Evolutionary conservation across 2,113 vertebrate species (phyloP), one percentile per base, ranked within the genome.

Genomic region (Varanus salvator): DNA sequence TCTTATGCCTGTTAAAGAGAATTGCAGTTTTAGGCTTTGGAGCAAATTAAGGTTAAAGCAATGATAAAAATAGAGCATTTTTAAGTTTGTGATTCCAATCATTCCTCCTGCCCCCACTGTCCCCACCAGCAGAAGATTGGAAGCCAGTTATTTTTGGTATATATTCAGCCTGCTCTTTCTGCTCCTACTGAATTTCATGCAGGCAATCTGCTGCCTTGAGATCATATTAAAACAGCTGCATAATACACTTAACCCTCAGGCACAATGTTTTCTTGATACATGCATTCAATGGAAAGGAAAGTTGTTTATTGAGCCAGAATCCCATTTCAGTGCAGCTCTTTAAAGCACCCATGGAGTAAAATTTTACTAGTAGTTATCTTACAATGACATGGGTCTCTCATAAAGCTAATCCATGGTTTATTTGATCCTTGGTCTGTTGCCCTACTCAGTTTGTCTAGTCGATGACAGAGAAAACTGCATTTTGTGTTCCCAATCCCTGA

Each of bases 201-300:
- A 69, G 64, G 48, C 34, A 68, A 84, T 48, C 64, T 34, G 31
- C 81, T 83, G n/a, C 25, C 44, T 27, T 71, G 66, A 50, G 38
- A 69, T 84, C 14, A 69, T 50, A 68, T 84, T 66, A 50, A 84
- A 84, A 84, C 34, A 71, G 38, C 82, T 84, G 34, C 82, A 84
- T 69, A 84, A 66, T 83, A 34, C 57, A 38, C 50, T 69, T 48
- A 69, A 48, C 48, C 44, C 14, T 69, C 83, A 50, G 83, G 64
- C 38, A 84, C 31, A 38, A 48, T 68, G 11, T 69, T 68, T 84
- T 23, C 34, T 68, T 44, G 64, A 44, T 64, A 60, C 54, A 80
- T 82, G n/a, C 80, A 84, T 48, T 71, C 66, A 84, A 50, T 31
- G 44, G 64, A 84, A 69, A 27, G 34, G 12, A 50, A 71, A 69